These are phyloP conservation scores for Triops longicaudatus DNA, from an alignment of 1,140 invertebrate genomes.

Conservation along the genomic window DNA sequence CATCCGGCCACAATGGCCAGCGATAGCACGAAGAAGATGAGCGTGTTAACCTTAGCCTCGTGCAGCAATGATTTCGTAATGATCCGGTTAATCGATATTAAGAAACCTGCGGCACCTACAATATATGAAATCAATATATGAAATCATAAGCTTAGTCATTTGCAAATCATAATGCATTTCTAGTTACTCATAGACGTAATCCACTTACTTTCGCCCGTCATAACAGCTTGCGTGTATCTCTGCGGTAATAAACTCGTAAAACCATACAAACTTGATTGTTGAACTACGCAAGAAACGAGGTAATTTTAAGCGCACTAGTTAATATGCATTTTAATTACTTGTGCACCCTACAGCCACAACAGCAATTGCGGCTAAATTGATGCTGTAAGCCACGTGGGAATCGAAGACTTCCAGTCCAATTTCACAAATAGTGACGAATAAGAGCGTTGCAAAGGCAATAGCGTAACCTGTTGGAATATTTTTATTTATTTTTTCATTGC, in stretches of 20 bases:
- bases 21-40: constrained; percentile 73
- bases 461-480: constrained; percentile 57
- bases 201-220: constrained; percentile 88
- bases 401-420: constrained; percentile 72
- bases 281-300: constrained; percentile 48
- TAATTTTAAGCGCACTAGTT: too few species aligned
- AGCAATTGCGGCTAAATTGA: constrained; percentile 73
- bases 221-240: constrained; percentile 81
- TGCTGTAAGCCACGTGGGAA: constrained; percentile 59
- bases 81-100: constrained; percentile 73
- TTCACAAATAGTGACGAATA: constrained; percentile 74
- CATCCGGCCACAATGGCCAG: constrained; percentile 63
- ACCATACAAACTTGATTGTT: constrained; percentile 89
- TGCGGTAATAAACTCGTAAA: constrained; percentile 84
- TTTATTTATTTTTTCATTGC: not conserved
- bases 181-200: too few species aligned
- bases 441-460: constrained; percentile 66
- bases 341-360: constrained; percentile 80
- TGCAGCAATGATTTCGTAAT: constrained; percentile 65
- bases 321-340: constrained; percentile 46
- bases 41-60: constrained; percentile 66
- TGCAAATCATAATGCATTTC: too few species aligned
- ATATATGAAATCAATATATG: too few species aligned
- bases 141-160: too few species aligned
- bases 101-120: constrained; percentile 70